Base-by-base conservation (phyloP, 2,888 invertebrate species). In the Beris chalybata region DNA sequence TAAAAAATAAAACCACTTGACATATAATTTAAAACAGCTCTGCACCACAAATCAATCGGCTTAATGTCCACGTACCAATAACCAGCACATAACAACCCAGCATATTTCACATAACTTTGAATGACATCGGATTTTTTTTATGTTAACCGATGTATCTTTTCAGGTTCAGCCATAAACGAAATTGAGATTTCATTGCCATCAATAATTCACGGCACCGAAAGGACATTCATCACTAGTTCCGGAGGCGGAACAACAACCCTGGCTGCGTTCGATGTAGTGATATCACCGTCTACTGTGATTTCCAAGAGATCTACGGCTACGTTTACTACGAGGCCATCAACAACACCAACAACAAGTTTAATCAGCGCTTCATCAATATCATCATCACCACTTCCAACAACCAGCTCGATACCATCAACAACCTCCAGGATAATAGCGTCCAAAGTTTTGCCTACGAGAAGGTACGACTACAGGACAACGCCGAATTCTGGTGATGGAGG, bases 371-470 rank as follows among this genome's bases (percentile, higher is more conserved):
- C 56, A 56, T 64, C 50, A 48, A 55, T 43, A 48, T 32, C 54
- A 43, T 43, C 54, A 13, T 55, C 43, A 29, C 31, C 11, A 54
- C 30, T 56, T 48, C 52, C 15, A 22, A 22, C 31, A 3, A 31
- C 43, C 5, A 45, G 9, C 54, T 45, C 58, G n/a, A 29, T 75
- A 72, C 72, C 73, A 71, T 50, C 70, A 44, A 58, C 69, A 66
- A 48, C 54, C 55, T 48, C 58, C 45, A 50, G 53, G 30, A 38
- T 53, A n/a, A 38, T 50, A 38, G 52, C 61, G 50, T 61, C 50
- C 30, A 61, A 61, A 50, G 50, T 61, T 13, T 61, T 50, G 22
- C 61, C 50, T 22, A 61, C 61, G 9, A n/a, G 52, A 22, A 12
- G 50, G 31, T 32, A 50, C 32, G 4, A 38, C 4, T 6, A 43